phyloP scores from a whole-genome alignment of 2,888 invertebrate species.

The Aphidoletes aphidimyza region DNA sequence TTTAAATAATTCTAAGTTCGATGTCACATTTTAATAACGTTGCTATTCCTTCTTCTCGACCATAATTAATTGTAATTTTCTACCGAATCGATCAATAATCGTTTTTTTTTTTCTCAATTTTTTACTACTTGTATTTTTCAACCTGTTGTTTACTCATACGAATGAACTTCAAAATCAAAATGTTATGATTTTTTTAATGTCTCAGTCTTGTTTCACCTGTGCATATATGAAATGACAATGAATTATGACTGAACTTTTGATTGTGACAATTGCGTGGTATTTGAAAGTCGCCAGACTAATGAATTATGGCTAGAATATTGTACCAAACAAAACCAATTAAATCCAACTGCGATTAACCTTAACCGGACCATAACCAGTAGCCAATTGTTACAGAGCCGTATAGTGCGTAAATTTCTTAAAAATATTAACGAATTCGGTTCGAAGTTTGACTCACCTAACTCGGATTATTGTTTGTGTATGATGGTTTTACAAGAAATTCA shows the following conservation, averaged over 20 bases:
- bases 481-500: no score
- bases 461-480: no score
- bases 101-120: background rate
- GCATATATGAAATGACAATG: background rate
- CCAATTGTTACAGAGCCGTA: no score
- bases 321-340: no score
- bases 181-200: slow-evolving; percentile 7
- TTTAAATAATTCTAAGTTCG: no score
- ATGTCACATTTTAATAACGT: no score
- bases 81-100: background rate
- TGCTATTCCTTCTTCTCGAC: no score
- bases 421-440: no score
- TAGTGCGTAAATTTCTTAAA: background rate
- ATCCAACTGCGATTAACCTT: no score
- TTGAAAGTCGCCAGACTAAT: background rate
- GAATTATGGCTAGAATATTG: background rate
- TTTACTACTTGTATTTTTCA: background rate
- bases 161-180: background rate
- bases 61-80: no score
- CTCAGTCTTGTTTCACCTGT: background rate
- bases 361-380: no score
- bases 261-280: background rate
- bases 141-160: background rate
- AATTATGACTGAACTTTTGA: background rate
- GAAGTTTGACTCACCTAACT: background rate